A percentile compares a stretch with the other conserved stretches of the same genome.
Conservation (phyloP, 2,888 invertebrate genomes). For the Caenorhabditis japonica region DNA sequence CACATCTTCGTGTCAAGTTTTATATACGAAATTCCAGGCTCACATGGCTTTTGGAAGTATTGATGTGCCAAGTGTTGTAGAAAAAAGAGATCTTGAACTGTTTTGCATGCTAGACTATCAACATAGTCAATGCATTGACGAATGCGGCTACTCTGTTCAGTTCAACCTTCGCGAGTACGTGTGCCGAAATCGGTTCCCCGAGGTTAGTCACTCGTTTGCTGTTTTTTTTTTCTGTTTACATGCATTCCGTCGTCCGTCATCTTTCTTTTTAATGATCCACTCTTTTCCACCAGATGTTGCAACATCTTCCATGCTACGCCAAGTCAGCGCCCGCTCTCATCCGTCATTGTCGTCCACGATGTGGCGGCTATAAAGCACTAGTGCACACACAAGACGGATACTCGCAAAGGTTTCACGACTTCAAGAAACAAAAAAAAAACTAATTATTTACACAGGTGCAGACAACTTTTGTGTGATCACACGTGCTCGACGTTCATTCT, state of each 20-base stretch:
- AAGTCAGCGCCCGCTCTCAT: slow-evolving; percentile 67
- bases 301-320: slow-evolving; percentile 70
- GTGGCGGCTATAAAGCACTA: slow-evolving; percentile 72
- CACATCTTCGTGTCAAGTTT: too few relatives aligned
- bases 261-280: slow-evolving; percentile 1
- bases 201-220: slow-evolving; percentile 54
- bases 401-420: slow-evolving; percentile 65
- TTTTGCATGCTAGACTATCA: slow-evolving; percentile 75
- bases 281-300: slow-evolving; percentile 64
- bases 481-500: slow-evolving; percentile 71
- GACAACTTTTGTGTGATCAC: slow-evolving; percentile 75
- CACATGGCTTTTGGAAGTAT: slow-evolving; percentile 76
- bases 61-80: slow-evolving; percentile 75
- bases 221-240: slow-evolving; percentile 5
- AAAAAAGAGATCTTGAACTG: slow-evolving; percentile 69
- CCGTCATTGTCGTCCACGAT: slow-evolving; percentile 68
- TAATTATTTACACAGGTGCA: slow-evolving; percentile 60
- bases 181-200: slow-evolving; percentile 66
- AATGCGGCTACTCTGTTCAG: slow-evolving; percentile 76
- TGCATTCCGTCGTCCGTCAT: too few relatives aligned
- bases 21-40: slow-evolving; percentile 61
- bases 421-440: too few relatives aligned
- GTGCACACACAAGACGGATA: slow-evolving; percentile 69
- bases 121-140: slow-evolving; percentile 70
- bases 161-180: slow-evolving; percentile 76